Evolutionary conservation across 23 tunicate genomes (phyloP).

Genomic region (Diplosoma virens): DNA sequence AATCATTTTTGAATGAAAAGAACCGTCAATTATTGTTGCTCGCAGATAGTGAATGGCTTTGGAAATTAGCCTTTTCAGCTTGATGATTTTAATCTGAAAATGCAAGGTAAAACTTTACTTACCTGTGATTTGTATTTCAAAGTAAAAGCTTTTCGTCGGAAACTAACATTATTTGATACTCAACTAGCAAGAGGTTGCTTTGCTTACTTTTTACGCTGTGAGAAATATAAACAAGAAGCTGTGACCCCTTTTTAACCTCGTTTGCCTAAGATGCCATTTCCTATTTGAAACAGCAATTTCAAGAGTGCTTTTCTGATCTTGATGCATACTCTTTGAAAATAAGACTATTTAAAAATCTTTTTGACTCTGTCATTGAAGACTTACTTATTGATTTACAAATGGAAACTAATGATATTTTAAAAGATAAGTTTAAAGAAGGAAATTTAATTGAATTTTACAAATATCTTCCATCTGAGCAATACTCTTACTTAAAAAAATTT

Average conservation of each 20-base stretch:
- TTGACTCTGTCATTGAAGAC: no score
- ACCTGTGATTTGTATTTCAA: neutral
- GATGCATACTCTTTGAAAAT: no score
- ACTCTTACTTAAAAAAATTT: neutral
- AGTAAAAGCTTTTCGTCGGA: neutral
- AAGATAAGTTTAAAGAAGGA: neutral
- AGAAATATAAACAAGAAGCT: neutral
- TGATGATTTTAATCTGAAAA: neutral
- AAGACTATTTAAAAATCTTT: no score
- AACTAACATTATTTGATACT: neutral
- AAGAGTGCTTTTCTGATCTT: no score
- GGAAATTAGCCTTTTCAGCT: constrained; percentile 2
- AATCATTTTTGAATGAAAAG: neutral
- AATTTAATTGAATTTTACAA: neutral
- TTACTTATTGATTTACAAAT: no score
- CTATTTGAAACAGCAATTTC: no score
- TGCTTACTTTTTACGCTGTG: neutral
- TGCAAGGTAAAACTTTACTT: constrained; percentile 8
- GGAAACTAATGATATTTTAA: neutral
- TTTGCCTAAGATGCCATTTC: no score
- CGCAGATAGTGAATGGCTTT: neutral
- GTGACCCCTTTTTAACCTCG: no score
- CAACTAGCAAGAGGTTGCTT: neutral
- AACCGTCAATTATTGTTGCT: neutral
- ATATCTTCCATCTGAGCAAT: neutral